These are phyloP conservation scores for Bombus turneri DNA, from an alignment of 1,140 invertebrate genomes.

Conservation along the genomic window DNA sequence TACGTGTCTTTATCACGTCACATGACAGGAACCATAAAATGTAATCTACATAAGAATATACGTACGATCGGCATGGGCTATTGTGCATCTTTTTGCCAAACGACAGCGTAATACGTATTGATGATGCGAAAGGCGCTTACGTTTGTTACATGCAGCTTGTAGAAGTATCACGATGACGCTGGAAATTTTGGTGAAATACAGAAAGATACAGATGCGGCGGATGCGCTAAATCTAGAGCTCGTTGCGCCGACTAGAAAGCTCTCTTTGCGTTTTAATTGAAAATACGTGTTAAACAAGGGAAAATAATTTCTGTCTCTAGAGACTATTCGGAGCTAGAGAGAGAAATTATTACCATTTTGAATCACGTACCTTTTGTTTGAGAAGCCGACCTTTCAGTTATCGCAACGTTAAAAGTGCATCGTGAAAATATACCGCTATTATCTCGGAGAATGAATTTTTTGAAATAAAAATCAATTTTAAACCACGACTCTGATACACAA, in stretches of 20 bases:
- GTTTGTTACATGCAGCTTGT: constrained; percentile 9
- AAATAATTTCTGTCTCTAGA: background rate
- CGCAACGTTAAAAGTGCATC: background rate
- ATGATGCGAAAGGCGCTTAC: constrained; percentile 10
- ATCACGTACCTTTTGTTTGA: no score
- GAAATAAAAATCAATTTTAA: background rate
- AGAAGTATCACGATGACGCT: background rate
- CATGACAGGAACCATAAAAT: background rate
- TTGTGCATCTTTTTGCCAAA: background rate
- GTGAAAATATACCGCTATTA: background rate
- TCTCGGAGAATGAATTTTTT: background rate
- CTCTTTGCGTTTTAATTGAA: background rate
- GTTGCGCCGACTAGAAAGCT: no score
- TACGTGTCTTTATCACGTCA: background rate
- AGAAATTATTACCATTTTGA: background rate
- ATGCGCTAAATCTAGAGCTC: background rate
- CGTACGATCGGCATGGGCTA: background rate
- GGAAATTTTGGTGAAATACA: background rate
- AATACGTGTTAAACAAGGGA: background rate
- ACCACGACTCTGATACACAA: no score
- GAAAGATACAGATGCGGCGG: background rate
- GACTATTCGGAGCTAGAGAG: no score
- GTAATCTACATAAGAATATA: background rate
- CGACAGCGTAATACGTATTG: constrained; percentile 6
- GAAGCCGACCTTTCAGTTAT: background rate